phyloP scores from a whole-genome alignment of 2,113 vertebrate species.

The Lathamus discolor region DNA sequence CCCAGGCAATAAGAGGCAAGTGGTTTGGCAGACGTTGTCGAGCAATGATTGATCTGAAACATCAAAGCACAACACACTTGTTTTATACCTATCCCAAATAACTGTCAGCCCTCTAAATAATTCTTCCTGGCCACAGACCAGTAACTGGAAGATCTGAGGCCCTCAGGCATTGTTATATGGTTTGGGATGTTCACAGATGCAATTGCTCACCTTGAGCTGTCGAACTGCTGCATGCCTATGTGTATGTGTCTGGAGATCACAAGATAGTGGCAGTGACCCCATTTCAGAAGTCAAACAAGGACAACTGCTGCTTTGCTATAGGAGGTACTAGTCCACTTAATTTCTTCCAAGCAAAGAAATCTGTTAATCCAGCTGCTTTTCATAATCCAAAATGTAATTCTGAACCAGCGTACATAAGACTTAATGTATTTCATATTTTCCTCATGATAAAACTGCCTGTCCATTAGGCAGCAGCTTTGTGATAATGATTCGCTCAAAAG shows the following conservation, averaged over 20 bases:
- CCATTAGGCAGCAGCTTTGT: conserved; percentile 3
- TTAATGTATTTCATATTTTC: conserved; percentile 42
- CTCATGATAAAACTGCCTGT: not conserved
- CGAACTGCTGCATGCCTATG: not conserved
- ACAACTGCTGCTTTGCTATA: conserved; percentile 15
- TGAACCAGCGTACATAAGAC: not conserved
- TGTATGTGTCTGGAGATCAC: not conserved
- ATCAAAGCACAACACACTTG: not conserved
- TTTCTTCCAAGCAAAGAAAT: conserved; percentile 29
- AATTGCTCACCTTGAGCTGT: not conserved
- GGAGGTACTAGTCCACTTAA: not conserved
- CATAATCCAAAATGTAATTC: conserved; percentile 22
- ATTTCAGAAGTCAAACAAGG: conserved; percentile 57
- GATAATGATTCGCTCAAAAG: not conserved
- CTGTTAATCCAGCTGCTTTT: conserved; percentile 54
- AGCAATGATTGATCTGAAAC: not conserved
- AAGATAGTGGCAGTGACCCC: conserved; percentile 47
- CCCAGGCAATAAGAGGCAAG: conserved; percentile 70
- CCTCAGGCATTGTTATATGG: rapidly evolving
- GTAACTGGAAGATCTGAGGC: not conserved
- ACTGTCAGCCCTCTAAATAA: not conserved
- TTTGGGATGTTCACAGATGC: not conserved
- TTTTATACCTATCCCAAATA: not conserved
- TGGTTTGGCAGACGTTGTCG: conserved; percentile 69
- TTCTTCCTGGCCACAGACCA: not conserved